Conservation (phyloP, 1,140 invertebrate species). For the Hycleus phaleratus region DNA sequence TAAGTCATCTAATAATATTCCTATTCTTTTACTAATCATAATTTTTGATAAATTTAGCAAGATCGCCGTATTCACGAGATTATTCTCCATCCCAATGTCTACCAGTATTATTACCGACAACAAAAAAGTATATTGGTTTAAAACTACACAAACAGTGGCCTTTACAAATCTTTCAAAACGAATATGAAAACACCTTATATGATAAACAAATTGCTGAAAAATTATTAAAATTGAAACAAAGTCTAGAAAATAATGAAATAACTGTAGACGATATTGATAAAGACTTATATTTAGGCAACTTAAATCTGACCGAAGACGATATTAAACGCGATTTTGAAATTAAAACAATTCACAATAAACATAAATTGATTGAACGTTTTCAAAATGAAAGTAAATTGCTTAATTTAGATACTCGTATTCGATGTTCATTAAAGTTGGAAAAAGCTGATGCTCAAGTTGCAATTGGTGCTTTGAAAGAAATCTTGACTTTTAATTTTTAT, state of each 20-base stretch:
- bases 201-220: slow-evolving; percentile 25
- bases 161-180: slow-evolving; percentile 17
- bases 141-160: slow-evolving; percentile 27
- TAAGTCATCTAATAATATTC: no score
- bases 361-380: slow-evolving; percentile 21
- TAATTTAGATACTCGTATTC: slow-evolving; percentile 31
- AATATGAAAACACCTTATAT: slow-evolving; percentile 29
- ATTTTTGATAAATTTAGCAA: no score
- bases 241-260: slow-evolving; percentile 5
- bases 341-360: slow-evolving; percentile 27
- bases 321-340: slow-evolving; percentile 42
- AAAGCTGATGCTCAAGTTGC: slow-evolving; percentile 39
- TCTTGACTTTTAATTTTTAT: slow-evolving; percentile 56
- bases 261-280: background rate
- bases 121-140: slow-evolving; percentile 19
- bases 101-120: slow-evolving; percentile 23
- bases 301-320: slow-evolving; percentile 21
- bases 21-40: no score
- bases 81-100: slow-evolving; percentile 23
- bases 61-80: background rate
- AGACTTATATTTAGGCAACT: slow-evolving; percentile 15
- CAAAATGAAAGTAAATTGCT: slow-evolving; percentile 32
- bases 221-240: slow-evolving; percentile 3
- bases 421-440: slow-evolving; percentile 33
- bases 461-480: slow-evolving; percentile 47